phyloP scores from a whole-genome alignment of 35 echinoderm and acorn worm species.

The Amphiura filiformis region DNA sequence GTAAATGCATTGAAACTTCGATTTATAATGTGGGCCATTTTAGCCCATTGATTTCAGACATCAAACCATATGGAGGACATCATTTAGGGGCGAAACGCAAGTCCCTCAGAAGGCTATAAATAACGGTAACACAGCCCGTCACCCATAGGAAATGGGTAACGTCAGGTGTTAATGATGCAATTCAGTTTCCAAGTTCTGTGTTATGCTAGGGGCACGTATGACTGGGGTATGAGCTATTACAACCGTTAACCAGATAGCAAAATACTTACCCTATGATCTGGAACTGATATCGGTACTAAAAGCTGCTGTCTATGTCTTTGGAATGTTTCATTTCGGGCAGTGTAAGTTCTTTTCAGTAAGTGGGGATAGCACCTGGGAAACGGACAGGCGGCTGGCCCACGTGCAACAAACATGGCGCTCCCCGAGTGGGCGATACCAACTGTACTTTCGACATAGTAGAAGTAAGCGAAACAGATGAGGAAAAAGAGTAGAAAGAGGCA shows the following conservation, averaged over 20 bases:
- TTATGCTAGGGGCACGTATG: too few species aligned
- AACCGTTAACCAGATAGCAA: too few species aligned
- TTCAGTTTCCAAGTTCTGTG: too few species aligned
- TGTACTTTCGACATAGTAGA: conserved; percentile 49
- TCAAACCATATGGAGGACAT: too few species aligned
- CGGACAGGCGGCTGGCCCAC: conserved; percentile 26
- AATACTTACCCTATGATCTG: conserved; percentile 53
- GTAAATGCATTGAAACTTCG: background rate
- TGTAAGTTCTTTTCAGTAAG: conserved; percentile 11
- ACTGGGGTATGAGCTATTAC: too few species aligned
- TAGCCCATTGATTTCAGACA: too few species aligned
- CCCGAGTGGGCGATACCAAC: conserved; percentile 22
- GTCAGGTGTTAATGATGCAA: too few species aligned
- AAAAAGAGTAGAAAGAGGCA: conserved; percentile 58
- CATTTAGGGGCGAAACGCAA: too few species aligned
- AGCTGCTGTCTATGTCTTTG: conserved; percentile 43
- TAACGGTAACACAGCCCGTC: too few species aligned
- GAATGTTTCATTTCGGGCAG: conserved; percentile 47
- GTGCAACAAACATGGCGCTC: conserved; percentile 39
- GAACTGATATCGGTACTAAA: conserved; percentile 53
- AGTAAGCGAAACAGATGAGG: conserved; percentile 49
- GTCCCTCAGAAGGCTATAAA: too few species aligned
- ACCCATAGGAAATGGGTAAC: too few species aligned
- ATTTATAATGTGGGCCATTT: too few species aligned
- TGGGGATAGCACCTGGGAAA: conserved; percentile 50